These are phyloP conservation scores for Echinarachnius parma DNA, from an alignment of 53 echinoderm and acorn worm genomes.

Conservation along the genomic window DNA sequence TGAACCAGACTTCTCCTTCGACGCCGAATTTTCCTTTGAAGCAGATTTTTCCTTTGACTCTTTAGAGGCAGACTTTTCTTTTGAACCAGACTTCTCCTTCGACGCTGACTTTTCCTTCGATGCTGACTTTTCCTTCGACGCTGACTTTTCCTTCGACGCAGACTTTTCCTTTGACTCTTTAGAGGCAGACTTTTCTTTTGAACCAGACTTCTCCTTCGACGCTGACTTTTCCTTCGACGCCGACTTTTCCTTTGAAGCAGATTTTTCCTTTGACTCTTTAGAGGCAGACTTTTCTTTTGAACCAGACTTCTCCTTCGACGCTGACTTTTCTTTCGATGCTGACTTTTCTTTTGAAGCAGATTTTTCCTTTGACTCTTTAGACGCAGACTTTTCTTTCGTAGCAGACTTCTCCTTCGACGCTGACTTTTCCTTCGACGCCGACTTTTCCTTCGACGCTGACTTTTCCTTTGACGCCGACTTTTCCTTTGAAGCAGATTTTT, in stretches of 20 bases:
- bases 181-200: neutral
- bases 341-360: no score
- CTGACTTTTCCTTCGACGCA: no score
- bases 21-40: neutral
- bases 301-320: neutral
- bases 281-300: neutral
- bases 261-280: neutral
- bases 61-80: neutral
- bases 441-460: neutral
- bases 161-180: neutral
- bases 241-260: no score
- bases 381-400: neutral
- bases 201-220: neutral
- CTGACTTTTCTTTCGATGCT: no score
- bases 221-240: no score
- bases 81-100: neutral
- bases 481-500: conserved; percentile 8
- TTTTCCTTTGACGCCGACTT: conserved; percentile 23
- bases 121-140: no score
- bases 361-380: neutral
- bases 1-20: neutral
- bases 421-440: no score
- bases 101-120: no score
- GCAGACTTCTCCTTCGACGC: neutral
- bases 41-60: neutral